Evolutionary conservation across 2,113 vertebrate species (phyloP).

Genomic region (Larimichthys crocea): DNA sequence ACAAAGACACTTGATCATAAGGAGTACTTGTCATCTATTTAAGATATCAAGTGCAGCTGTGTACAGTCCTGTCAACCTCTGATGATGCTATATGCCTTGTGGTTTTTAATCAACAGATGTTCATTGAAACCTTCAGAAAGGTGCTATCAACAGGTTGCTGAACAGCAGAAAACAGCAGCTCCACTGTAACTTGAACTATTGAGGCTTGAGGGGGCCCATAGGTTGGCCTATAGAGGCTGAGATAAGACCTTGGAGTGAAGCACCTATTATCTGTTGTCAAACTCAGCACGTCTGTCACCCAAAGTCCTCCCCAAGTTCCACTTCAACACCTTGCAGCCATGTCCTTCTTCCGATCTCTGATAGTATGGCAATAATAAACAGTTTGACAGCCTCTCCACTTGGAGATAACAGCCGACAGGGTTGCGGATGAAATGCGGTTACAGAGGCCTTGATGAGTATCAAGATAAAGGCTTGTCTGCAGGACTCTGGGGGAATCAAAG

Average conservation of each 20-base stretch:
- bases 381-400: conserved; percentile 61
- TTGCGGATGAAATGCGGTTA: conserved; percentile 51
- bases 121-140: conserved; percentile 5
- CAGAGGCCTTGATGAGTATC: conserved; percentile 68
- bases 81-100: background rate
- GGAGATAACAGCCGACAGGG: conserved; percentile 64
- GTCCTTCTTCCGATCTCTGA: conserved; percentile 50
- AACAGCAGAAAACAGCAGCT: conserved; percentile 16
- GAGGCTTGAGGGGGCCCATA: conserved; percentile 23
- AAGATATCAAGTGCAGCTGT: conserved; percentile 11
- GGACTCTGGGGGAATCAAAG: conserved; percentile 39
- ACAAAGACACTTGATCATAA: conserved; percentile 11
- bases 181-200: conserved; percentile 27
- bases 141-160: conserved; percentile 30
- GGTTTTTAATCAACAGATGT: conserved; percentile 13
- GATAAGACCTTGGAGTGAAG: conserved; percentile 58
- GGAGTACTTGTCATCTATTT: background rate
- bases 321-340: conserved; percentile 47
- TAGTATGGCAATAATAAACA: conserved; percentile 67
- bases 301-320: conserved; percentile 44
- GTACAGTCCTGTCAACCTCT: background rate
- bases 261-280: conserved; percentile 54
- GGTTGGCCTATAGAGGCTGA: conserved; percentile 10
- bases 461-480: conserved; percentile 68
- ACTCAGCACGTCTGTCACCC: conserved; percentile 41